Percentiles rank a stretch among this genome's conserved stretches.
Conservation (phyloP, 2,113 vertebrate genomes). For the Puma concolor region DNA sequence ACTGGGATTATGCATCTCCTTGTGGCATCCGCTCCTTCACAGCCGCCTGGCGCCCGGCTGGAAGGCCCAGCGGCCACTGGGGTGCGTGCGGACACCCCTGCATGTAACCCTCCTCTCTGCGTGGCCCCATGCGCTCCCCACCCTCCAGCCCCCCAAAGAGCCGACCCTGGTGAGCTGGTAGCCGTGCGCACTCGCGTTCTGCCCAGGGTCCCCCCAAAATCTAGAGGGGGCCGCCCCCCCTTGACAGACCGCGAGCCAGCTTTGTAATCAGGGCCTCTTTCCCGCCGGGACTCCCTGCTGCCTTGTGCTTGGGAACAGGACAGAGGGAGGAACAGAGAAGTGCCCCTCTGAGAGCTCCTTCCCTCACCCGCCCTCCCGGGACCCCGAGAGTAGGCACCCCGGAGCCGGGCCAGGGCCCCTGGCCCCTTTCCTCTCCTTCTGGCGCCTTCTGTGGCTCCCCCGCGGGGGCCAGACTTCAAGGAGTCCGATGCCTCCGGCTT, state of each 20-base stretch:
- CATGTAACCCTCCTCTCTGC: neutral
- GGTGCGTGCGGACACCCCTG: neutral
- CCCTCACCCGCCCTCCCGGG: neutral
- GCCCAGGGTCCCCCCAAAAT: neutral
- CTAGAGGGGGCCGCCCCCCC: neutral
- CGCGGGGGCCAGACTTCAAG: neutral
- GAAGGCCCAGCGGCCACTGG: neutral
- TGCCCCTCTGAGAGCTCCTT: neutral
- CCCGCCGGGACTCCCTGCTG: accelerated
- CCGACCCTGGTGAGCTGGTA: neutral
- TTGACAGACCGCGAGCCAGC: neutral
- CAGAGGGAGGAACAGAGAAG: neutral
- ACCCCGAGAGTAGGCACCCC: no score
- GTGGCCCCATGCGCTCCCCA: accelerated
- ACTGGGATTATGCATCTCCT: accelerated
- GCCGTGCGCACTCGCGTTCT: accelerated
- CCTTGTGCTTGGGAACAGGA: neutral
- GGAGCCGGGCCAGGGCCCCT: neutral
- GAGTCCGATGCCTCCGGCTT: neutral
- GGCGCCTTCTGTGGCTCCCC: neutral
- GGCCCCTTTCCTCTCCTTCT: neutral
- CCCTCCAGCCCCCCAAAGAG: neutral
- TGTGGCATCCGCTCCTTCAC: neutral
- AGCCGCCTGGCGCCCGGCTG: neutral
- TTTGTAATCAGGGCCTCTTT: accelerated